Conservation (phyloP, 2,888 invertebrate genomes). For the Pterostichus madidus region DNA sequence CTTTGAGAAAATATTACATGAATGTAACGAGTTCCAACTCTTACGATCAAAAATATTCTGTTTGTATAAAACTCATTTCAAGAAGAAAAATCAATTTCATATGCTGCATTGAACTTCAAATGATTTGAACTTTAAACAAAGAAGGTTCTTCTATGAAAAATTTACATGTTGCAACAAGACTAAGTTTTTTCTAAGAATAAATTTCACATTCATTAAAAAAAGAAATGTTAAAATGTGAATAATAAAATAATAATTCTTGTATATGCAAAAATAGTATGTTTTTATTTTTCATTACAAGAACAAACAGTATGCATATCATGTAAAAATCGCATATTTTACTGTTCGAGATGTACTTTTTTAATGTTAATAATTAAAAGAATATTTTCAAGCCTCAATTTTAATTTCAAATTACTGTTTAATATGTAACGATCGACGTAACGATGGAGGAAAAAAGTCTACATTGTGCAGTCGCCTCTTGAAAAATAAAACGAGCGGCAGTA, state of each 20-base stretch:
- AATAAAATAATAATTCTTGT: too few relatives aligned
- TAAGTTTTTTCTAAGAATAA: background rate
- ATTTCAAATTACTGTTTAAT: constrained; percentile 45
- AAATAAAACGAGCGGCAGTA: constrained; percentile 35
- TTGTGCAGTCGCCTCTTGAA: constrained; percentile 35
- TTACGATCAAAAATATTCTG: too few relatives aligned
- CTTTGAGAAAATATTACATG: too few relatives aligned
- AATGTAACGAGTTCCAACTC: too few relatives aligned
- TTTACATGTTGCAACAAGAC: background rate
- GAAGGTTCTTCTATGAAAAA: too few relatives aligned
- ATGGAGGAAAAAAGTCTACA: constrained; percentile 29
- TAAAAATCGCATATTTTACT: constrained; percentile 19
- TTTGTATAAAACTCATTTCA: too few relatives aligned
- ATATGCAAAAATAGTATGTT: too few relatives aligned
- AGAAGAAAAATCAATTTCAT: too few relatives aligned
- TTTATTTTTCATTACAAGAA: background rate
- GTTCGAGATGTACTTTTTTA: constrained; percentile 8
- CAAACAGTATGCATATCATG: background rate
- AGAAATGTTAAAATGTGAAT: too few relatives aligned
- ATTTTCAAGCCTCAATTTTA: constrained; percentile 31
- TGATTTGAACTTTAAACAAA: too few relatives aligned
- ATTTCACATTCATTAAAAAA: constrained; percentile 1
- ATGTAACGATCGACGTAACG: constrained; percentile 50
- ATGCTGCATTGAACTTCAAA: too few relatives aligned
- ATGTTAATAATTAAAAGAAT: constrained; percentile 32